Evolutionary conservation across 2,888 invertebrate species (phyloP).

Genomic region (Therioaphis trifolii): DNA sequence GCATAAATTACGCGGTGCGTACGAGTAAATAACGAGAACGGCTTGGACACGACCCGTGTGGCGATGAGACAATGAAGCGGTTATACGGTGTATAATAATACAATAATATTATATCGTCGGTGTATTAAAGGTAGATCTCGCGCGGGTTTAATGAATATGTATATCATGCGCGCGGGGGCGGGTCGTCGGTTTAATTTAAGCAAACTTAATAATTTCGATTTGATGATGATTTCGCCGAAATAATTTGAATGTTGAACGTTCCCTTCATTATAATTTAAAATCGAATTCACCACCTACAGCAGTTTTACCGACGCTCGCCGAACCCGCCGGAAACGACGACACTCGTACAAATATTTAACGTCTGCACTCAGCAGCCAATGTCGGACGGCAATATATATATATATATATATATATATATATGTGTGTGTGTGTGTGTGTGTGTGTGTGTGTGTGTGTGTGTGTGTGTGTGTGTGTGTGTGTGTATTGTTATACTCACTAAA

Average conservation of each 20-base stretch:
- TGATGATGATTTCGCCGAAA: background rate
- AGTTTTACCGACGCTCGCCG: too few relatives aligned
- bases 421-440: too few relatives aligned
- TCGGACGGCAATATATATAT: background rate
- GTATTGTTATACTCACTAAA: too few relatives aligned
- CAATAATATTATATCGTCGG: too few relatives aligned
- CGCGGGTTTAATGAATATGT: slow-evolving; percentile 23
- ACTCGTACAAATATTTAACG: background rate
- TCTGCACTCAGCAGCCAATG: background rate
- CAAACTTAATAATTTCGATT: slow-evolving; percentile 29
- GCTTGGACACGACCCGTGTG: too few relatives aligned
- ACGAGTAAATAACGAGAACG: background rate
- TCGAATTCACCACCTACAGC: background rate
- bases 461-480: too few relatives aligned
- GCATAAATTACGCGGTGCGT: slow-evolving; percentile 13
- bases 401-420: too few relatives aligned
- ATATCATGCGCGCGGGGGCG: background rate
- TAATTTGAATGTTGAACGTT: background rate
- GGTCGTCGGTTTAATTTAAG: slow-evolving; percentile 21
- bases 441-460: too few relatives aligned
- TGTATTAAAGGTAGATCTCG: slow-evolving; percentile 17
- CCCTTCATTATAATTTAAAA: slow-evolving; percentile 18
- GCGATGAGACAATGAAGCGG: background rate
- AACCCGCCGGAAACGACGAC: background rate
- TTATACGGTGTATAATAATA: too few relatives aligned